Evolutionary conservation across 2,113 vertebrate genomes (phyloP), one percentile per base, ranked within the genome.

Genomic region (Corythornis vintsioides): DNA sequence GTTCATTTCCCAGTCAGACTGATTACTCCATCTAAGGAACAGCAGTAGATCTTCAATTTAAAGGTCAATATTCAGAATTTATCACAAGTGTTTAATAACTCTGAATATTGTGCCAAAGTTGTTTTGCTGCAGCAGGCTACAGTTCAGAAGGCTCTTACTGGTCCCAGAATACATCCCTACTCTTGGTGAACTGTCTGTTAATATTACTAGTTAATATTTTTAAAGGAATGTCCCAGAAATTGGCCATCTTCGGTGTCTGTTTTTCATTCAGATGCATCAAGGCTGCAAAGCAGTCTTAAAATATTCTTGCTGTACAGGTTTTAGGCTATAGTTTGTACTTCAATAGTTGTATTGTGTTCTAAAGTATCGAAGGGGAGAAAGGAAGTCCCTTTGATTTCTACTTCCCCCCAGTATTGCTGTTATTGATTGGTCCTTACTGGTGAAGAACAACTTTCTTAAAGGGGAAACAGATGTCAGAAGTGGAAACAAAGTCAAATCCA

Each of bases 221-320:
- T 47, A 63, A 64, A 48, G 9, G 18, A 19, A 74, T 92, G 42
- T n/a, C 43, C 35, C 66, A 83, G 80, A 77, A 94, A 70, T 45
- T 74, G 82, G 56, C 61, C 77, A 79, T 17, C 57, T 66, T 92
- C 73, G 15, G 8, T 29, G 87, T 87, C 70, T 55, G 8, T 76
- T 90, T 96, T 70, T 74, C 75, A 88, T 94, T 86, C 33, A 59
- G 83, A 74, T 65, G 65, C 33, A 93, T 78, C 75, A 76, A n/a
- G 80, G 81, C 93, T 95, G 83, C 84, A 92, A 88, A 95, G 80
- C 65, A 75, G 33, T 70, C 90, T 83, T 87, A 77, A 88, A 95
- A 89, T 73, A 17, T 72, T 63, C 67, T 64, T 70, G 55, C 69
- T 93, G 92, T 88, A 79, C 20, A 28, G 31, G 22, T 61, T 59